Conservation (phyloP, 2,797 vertebrate genomes). For the Cyclura pinguis region DNA sequence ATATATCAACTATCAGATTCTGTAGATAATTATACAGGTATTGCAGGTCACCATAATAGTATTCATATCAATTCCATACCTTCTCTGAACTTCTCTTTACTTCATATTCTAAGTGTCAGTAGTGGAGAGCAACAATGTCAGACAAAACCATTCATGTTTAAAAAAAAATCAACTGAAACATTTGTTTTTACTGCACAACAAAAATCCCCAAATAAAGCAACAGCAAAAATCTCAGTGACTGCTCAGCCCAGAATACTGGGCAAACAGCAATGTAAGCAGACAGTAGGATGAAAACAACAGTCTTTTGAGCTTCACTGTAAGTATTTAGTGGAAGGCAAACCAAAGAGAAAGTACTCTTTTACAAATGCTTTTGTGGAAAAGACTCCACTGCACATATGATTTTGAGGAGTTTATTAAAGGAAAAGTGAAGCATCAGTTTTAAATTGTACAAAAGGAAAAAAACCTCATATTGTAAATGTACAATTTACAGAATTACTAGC, state of each 20-base stretch:
- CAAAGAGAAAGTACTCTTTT: constrained; percentile 57
- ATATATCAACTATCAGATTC: neutral
- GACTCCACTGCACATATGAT: constrained; percentile 79
- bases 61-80: neutral
- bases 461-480: constrained; percentile 90
- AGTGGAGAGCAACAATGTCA: neutral
- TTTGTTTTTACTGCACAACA: neutral
- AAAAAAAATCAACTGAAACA: constrained; percentile 3
- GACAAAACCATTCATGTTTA: neutral
- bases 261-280: neutral
- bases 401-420: constrained; percentile 94
- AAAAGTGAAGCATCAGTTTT: constrained; percentile 91
- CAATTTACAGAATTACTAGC: constrained; percentile 96
- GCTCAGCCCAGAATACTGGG: constrained; percentile 21
- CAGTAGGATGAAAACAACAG: neutral
- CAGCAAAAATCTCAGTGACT: neutral
- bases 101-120: neutral
- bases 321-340: constrained; percentile 45
- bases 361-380: constrained; percentile 73
- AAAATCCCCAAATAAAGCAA: neutral
- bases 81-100: neutral
- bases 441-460: constrained; percentile 91
- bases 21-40: neutral
- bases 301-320: neutral
- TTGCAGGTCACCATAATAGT: neutral